These are phyloP conservation scores for Aricia agestis DNA, from an alignment of 1,140 invertebrate species.

Conservation along the genomic window DNA sequence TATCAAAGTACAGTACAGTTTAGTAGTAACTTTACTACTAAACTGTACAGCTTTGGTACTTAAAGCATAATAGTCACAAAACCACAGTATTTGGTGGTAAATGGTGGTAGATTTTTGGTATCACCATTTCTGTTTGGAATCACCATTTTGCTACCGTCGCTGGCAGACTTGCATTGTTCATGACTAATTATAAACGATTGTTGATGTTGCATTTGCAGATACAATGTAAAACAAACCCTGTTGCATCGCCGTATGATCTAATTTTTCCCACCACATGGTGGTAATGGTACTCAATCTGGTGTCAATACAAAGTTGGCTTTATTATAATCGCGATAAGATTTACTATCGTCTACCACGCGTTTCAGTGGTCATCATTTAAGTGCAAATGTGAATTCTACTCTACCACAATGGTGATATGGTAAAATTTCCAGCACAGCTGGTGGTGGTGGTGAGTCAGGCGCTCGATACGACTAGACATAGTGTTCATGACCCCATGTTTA, in stretches of 20 bases:
- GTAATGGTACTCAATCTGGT: not conserved
- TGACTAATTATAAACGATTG: not conserved
- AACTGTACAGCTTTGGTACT: too few relatives aligned
- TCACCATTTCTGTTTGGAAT: not conserved
- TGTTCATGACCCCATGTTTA: conserved; percentile 26
- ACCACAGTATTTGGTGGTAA: too few relatives aligned
- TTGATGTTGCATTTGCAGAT: not conserved
- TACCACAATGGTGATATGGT: not conserved
- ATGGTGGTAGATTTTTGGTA: too few relatives aligned
- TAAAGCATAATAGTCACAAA: too few relatives aligned
- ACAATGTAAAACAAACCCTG: not conserved
- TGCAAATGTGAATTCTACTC: not conserved
- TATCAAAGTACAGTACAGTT: too few relatives aligned
- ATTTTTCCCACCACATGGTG: not conserved
- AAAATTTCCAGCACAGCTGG: not conserved
- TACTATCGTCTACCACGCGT: not conserved
- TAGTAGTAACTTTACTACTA: too few relatives aligned
- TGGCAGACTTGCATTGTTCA: not conserved
- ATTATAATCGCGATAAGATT: not conserved
- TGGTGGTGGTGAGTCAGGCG: conserved; percentile 3
- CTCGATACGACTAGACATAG: conserved; percentile 26
- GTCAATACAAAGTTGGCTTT: not conserved
- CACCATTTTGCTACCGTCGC: not conserved
- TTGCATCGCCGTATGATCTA: not conserved
- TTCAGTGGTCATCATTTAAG: not conserved